Evolutionary conservation across 2,797 vertebrate genomes (phyloP).

Genomic region (Dallia pectoralis): DNA sequence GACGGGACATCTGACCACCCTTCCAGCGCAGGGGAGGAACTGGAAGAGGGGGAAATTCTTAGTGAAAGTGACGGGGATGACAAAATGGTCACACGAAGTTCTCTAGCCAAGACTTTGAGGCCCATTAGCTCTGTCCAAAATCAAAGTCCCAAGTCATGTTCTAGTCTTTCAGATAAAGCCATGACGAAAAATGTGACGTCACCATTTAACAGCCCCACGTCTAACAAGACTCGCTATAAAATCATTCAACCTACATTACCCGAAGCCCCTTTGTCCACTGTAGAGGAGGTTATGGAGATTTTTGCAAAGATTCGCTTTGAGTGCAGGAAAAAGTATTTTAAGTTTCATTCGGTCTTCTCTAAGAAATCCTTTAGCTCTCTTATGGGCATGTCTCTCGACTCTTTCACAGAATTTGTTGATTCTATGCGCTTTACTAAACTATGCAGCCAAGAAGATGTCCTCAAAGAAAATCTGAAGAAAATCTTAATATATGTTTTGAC

Average conservation of each 20-base stretch:
- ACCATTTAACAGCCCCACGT: slow-evolving; percentile 56
- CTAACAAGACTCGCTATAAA: slow-evolving; percentile 72
- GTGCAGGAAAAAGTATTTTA: slow-evolving; percentile 94
- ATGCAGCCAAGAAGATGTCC: slow-evolving; percentile 69
- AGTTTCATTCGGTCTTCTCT: slow-evolving; percentile 91
- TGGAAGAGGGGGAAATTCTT: slow-evolving; percentile 94
- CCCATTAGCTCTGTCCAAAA: slow-evolving; percentile 36
- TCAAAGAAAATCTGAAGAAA: slow-evolving; percentile 83
- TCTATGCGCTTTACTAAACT: slow-evolving; percentile 80
- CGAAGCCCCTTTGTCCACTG: slow-evolving; percentile 71
- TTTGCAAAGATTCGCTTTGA: slow-evolving; percentile 81
- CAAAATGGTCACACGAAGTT: slow-evolving; percentile 41
- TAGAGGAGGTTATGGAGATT: slow-evolving; percentile 88
- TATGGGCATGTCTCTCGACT: slow-evolving; percentile 87
- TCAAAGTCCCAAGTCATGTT: slow-evolving; percentile 50
- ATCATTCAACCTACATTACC: slow-evolving; percentile 63
- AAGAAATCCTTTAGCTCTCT: slow-evolving; percentile 86
- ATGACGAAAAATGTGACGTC: slow-evolving; percentile 11
- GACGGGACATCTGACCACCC: slow-evolving; percentile 42
- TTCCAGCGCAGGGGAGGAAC: slow-evolving; percentile 75
- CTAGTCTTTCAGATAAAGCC: slow-evolving; percentile 31
- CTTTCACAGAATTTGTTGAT: slow-evolving; percentile 86
- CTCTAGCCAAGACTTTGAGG: slow-evolving; percentile 51
- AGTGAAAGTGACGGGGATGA: slow-evolving; percentile 81
- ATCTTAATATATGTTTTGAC: slow-evolving; percentile 79